Evolutionary conservation across 2,888 invertebrate species (phyloP), one percentile per base, ranked within the genome.

Genomic region (Nephrotoma flavescens): DNA sequence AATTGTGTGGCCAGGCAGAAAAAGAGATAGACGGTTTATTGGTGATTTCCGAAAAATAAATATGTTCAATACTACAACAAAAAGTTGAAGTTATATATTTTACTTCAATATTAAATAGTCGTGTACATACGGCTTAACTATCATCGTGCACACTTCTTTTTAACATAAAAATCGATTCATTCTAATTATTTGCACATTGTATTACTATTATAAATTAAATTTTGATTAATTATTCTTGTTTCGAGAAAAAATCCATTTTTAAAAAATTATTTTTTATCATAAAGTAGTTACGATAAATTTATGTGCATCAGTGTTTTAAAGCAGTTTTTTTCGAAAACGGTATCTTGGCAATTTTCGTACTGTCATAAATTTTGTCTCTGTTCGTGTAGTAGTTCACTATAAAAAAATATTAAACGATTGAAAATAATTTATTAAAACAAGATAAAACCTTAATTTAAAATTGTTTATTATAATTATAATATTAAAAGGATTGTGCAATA

Each of bases 401-500:
- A 15, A 5, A 57, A 71, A 71, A 31, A 31, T 31, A 31, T 31
- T 19, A 71, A 71, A 71, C 71, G 71, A 71, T 71, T 71, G 9
- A 71, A 71, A 31, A 71, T 31, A 31, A 71, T 31, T 31, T 57
- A 57, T 15, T 11, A 57, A 71, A 71, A 31, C 9, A 31, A 71
- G 71, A 71, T 71, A 11, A 71, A 71, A 31, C 9, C 7, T 3
- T 57, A 57, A 71, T 71, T 71, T 71, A 71, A 31, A 71, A 71
- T 71, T 71, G 11, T 31, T 31, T 71, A 71, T 31, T 31, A 71
- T 42, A 84, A 84, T 42, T 84, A 84, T 42, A 84, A 15, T 84
- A 84, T 84, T 42, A 84, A 83, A n/a, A 42, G 71, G n/a, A 6
- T 84, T 84, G 84, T 84, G 84, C 84, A 84, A 84, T 84, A 84